Evolutionary conservation across 2,113 vertebrate species (phyloP), one percentile per base, ranked within the genome.

Genomic region (Zingel zingel): DNA sequence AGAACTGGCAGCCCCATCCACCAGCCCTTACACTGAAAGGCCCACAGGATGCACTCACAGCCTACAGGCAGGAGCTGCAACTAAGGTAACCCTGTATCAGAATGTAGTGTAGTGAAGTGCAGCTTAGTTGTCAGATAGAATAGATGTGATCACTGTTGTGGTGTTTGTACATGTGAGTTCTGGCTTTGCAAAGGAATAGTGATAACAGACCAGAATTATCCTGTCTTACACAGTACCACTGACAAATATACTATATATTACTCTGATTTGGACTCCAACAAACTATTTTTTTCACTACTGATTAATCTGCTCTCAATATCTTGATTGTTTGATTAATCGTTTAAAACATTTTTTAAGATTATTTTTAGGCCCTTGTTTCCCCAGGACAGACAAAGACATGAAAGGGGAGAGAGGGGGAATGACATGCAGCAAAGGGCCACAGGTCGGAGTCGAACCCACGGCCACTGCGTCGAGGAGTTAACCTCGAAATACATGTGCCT

Each of bases 1-100:
- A 27, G 96, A 96, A 84, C 82, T 92, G 2, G 87, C 88, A 1
- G 85, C 91, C 27, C 80, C 96, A 18, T 83, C 73, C 83, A 89
- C 86, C 72, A 93, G 87, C 82, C 56, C 87, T 66, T 66, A 89
- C 39, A 53, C 90, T 48, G 92, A 90, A 74, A 89, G 90, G 65
- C 92, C 91, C 67, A 48, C 89, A n/a, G 93, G 90, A 64, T 86
- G 87, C 81, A 57, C 88, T 6, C 84, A 92, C 47, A 74, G 86
- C 84, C 87, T 74, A 3, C 8, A 88, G 72, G 77, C 91, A 25
- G 91, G 70, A 63, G 84, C 92, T 77, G 75, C 81, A 16, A 91
- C 95, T 43, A 93, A 93, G 91, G 94, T 91, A 86, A 94, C 73
- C 15, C 89, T 30, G 39, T 53, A 27, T 58, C 25, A 47, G 43